These are phyloP conservation scores for Bagarius yarrelli DNA, from an alignment of 2,113 vertebrate genomes.

Conservation along the genomic window DNA sequence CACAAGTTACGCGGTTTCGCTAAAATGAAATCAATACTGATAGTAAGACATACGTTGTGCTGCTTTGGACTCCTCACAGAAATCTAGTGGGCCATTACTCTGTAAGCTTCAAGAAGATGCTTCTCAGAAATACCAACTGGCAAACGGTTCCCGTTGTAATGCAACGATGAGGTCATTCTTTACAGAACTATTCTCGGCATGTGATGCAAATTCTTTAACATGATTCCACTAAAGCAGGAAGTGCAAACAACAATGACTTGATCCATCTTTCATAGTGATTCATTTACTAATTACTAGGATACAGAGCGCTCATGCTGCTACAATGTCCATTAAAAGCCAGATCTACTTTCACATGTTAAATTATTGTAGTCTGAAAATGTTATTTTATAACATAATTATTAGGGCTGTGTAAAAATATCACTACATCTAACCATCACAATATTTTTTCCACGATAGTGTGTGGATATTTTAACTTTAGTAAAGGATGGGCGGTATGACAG, in stretches of 20 bases:
- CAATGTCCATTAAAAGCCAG: not conserved
- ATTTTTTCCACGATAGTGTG: too few relatives aligned
- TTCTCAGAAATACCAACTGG: not conserved
- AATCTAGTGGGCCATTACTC: not conserved
- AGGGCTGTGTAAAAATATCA: too few relatives aligned
- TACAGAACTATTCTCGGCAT: not conserved
- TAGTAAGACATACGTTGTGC: not conserved
- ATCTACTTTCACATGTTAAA: too few relatives aligned
- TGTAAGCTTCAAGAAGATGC: not conserved
- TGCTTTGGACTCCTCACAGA: slow-evolving; percentile 6
- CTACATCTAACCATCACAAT: too few relatives aligned
- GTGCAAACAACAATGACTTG: not conserved
- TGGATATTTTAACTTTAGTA: too few relatives aligned
- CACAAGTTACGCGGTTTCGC: not conserved
- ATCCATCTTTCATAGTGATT: not conserved
- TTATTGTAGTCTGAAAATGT: too few relatives aligned
- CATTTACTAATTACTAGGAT: not conserved
- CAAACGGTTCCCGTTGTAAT: not conserved
- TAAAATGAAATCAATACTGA: slow-evolving; percentile 20
- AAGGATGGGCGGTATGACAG: too few relatives aligned
- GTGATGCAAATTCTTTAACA: not conserved
- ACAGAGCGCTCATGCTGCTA: not conserved
- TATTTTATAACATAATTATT: too few relatives aligned
- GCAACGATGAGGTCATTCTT: slow-evolving; percentile 2
- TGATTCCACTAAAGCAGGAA: not conserved